Percentiles rank a stretch among this genome's conserved stretches.
Evolutionary conservation across 1,140 invertebrate species (phyloP).

Genomic region (Bombyx mori): ASM3026992v2 NC_085118.1:8635001-8635500

Average conservation of each 20-base stretch:
- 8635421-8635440: background rate
- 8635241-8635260: background rate
- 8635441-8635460: constrained; percentile 6
- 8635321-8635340: constrained; percentile 51
- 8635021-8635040: constrained; percentile 11
- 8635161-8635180: constrained; percentile 12
- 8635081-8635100: constrained; percentile 7
- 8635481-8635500: constrained; percentile 26
- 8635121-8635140: constrained; percentile 31
- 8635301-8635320: constrained; percentile 24
- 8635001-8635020: constrained; percentile 22
- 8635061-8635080: constrained; percentile 7
- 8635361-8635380: background rate
- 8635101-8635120: constrained; percentile 16
- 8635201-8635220: background rate
- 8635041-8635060: background rate
- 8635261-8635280: background rate
- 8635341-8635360: constrained; percentile 29
- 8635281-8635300: too few relatives aligned
- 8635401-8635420: constrained; percentile 16
- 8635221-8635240: background rate
- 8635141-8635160: constrained; percentile 33
- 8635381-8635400: background rate
- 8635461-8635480: constrained; percentile 23
- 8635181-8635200: background rate